Evolutionary conservation across 2,888 invertebrate species (phyloP).

Genomic region (Liopterus haemorrhoidalis): DNA sequence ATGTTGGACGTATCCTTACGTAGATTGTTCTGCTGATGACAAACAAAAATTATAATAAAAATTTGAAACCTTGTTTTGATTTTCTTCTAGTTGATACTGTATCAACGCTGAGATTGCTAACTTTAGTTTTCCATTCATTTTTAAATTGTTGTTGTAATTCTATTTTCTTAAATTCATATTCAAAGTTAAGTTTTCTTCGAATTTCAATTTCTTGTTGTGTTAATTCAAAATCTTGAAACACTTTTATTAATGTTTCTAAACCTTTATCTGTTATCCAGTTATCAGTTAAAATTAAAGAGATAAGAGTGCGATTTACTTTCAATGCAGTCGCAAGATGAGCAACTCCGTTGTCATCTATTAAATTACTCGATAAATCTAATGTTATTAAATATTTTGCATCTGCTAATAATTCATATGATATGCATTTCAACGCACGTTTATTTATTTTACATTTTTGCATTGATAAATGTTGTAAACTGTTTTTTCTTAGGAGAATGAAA

Average conservation of each 20-base stretch:
- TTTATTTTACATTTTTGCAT: conserved; percentile 40
- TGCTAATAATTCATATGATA: conserved; percentile 36
- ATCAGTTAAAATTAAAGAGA: conserved; percentile 37
- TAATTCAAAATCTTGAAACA: conserved; percentile 37
- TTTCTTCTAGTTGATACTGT: too few relatives aligned
- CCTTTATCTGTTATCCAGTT: conserved; percentile 38
- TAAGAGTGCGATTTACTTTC: conserved; percentile 37
- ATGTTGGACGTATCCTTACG: too few relatives aligned
- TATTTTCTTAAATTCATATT: too few relatives aligned
- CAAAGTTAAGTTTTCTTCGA: conserved; percentile 30
- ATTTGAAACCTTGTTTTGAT: too few relatives aligned
- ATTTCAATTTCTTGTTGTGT: conserved; percentile 39
- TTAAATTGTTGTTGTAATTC: too few relatives aligned
- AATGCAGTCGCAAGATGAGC: conserved; percentile 37
- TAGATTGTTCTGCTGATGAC: too few relatives aligned
- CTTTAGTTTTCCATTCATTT: too few relatives aligned
- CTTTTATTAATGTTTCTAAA: conserved; percentile 29
- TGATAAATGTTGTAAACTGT: conserved; percentile 36
- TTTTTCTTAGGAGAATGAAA: conserved; percentile 35
- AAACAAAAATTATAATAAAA: too few relatives aligned
- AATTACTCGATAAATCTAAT: conserved; percentile 43
- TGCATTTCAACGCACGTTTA: conserved; percentile 34
- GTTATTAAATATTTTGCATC: conserved; percentile 34
- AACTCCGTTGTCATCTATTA: conserved; percentile 39
- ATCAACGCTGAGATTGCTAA: too few relatives aligned